Conservation (phyloP, 2,797 vertebrate species). For the Urophycis tenuis region DNA sequence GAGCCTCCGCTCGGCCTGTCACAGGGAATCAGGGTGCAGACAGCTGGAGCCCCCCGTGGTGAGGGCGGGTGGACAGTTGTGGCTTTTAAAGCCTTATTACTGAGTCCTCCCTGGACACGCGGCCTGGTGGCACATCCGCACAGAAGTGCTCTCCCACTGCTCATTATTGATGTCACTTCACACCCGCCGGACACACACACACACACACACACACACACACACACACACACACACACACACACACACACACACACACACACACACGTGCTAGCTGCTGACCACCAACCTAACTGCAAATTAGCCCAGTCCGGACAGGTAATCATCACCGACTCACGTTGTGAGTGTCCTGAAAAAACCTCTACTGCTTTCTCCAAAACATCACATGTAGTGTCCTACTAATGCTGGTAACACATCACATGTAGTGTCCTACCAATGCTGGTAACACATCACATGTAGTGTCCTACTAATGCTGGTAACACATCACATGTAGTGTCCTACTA, state of each 20-base stretch:
- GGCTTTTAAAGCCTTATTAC: slow-evolving; percentile 83
- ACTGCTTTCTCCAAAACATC: background rate
- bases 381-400: too few relatives aligned
- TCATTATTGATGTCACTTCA: slow-evolving; percentile 77
- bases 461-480: too few relatives aligned
- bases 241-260: slow-evolving; percentile 1
- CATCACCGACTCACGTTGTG: slow-evolving; percentile 9
- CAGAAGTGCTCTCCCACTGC: slow-evolving; percentile 72
- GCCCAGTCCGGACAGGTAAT: slow-evolving; percentile 59
- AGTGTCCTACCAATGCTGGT: too few relatives aligned
- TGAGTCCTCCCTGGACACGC: slow-evolving; percentile 65
- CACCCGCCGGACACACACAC: slow-evolving; percentile 41
- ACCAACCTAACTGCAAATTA: slow-evolving; percentile 67
- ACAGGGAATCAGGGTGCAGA: slow-evolving; percentile 71
- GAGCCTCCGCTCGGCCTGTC: slow-evolving; percentile 64
- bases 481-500: too few relatives aligned
- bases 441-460: too few relatives aligned
- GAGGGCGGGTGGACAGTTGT: slow-evolving; percentile 78
- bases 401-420: too few relatives aligned
- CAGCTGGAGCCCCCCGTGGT: slow-evolving; percentile 61
- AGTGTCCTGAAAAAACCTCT: background rate
- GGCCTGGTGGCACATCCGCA: slow-evolving; percentile 35
- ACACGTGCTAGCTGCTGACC: slow-evolving; percentile 36
- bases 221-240: background rate
- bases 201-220: slow-evolving; percentile 19